A percentile compares a stretch with the other conserved stretches of the same genome.
Conservation (phyloP, 2,797 vertebrate genomes). For the Tangara arthus region DNA sequence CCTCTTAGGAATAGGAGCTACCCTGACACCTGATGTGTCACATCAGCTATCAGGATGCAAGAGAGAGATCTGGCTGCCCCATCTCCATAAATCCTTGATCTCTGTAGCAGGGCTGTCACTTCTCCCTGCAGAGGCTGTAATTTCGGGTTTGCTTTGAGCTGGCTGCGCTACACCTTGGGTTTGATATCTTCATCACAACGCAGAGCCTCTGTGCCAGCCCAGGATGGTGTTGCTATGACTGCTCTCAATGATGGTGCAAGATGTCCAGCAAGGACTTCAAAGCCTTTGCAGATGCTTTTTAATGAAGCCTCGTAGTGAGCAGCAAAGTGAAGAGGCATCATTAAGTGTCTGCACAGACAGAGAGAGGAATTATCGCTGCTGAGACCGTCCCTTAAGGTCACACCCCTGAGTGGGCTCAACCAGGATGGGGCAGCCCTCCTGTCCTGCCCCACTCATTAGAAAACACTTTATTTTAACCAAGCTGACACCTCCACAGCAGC, state of each 20-base stretch:
- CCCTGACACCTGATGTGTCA: constrained; percentile 56
- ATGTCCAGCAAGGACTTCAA: not conserved
- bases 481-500: not conserved
- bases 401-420: not conserved
- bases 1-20: constrained; percentile 59
- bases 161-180: not conserved
- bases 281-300: not conserved
- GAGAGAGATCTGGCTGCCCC: constrained; percentile 41
- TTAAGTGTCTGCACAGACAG: fast-evolving
- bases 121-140: constrained; percentile 40
- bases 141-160: constrained; percentile 40
- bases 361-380: not conserved
- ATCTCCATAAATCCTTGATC: constrained; percentile 67
- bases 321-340: not conserved
- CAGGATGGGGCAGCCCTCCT: fast-evolving
- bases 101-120: constrained; percentile 50
- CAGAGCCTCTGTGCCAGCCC: not conserved
- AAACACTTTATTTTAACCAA: not conserved
- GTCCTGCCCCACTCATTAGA: not conserved
- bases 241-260: not conserved
- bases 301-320: not conserved
- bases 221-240: not conserved
- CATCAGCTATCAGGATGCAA: constrained; percentile 59
- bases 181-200: constrained; percentile 13
- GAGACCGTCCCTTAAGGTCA: not conserved